Evolutionary conservation across 2,113 vertebrate species (phyloP), one percentile per base, ranked within the genome.

Genomic region (Gambusia affinis): DNA sequence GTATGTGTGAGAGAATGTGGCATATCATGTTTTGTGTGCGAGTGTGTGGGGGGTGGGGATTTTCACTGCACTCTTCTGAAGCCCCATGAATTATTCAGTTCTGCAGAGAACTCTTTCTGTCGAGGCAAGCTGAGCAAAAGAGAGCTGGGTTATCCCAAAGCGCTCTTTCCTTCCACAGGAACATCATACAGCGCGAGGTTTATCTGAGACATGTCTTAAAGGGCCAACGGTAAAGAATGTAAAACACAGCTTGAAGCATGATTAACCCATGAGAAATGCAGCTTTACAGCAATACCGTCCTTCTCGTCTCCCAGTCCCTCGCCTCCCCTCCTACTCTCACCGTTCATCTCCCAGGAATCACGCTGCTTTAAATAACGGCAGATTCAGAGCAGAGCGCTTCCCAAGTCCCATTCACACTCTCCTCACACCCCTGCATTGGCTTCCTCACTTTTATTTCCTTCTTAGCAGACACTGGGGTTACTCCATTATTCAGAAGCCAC

Each of bases 81-180:
- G 85, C 57, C 54, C 79, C 64, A 94, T 95, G 89, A 92, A 95
- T 95, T 88, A 95, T 95, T 93, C 93, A 95, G 81, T 67, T 89
- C 87, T 92, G 91, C 91, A 89, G 92, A 91, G 82, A 93, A 90
- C 89, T 84, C 82, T 83, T 90, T 88, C 79, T 83, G 89, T 82
- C 68, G 82, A 88, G 81, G 82, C 81, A 64, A 76, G 79, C 90
- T 69, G 80, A 88, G 87, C 81, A 67, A 63, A 17, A 67, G 57
- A 78, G 72, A 83, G 79, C 70, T 65, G 73, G 85, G 79, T 80
- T 89, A 74, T 86, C 85, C 88, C 82, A 73, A 63, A 54, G 77
- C 79, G 75, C 78, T 85, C 79, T 57, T 44, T 80, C 22, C 72
- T 84, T 78, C 78, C 64, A 80, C 42, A 64, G 44, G 10, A 75